These are phyloP conservation scores for Scomber scombrus DNA, from an alignment of 2,113 vertebrate genomes.

Conservation along the genomic window DNA sequence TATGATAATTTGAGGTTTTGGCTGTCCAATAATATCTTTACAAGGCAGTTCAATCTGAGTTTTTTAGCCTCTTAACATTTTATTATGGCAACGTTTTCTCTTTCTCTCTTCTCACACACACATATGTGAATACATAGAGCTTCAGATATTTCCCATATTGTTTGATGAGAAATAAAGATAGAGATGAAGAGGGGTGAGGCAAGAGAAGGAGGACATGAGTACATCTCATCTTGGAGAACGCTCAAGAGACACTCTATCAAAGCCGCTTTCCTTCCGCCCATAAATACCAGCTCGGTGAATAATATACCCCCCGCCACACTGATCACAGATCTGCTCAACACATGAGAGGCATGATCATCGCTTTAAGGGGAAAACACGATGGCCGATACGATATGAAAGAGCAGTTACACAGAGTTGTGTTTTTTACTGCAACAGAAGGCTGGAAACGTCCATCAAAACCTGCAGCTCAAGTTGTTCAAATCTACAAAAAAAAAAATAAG, in stretches of 20 bases:
- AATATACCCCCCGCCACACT: slow-evolving; percentile 44
- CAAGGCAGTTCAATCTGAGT: slow-evolving; percentile 42
- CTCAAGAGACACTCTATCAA: slow-evolving; percentile 71
- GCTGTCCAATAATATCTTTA: slow-evolving; percentile 45
- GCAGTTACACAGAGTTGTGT: background rate
- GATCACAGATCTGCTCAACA: slow-evolving; percentile 77
- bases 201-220: slow-evolving; percentile 71
- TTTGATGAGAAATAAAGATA: slow-evolving; percentile 63
- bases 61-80: slow-evolving; percentile 39
- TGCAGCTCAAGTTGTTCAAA: background rate
- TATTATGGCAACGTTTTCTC: slow-evolving; percentile 31
- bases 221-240: slow-evolving; percentile 69
- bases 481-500: too few relatives aligned
- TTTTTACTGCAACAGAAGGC: slow-evolving; percentile 19
- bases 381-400: slow-evolving; percentile 2
- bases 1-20: background rate
- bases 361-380: slow-evolving; percentile 22
- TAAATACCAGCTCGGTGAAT: slow-evolving; percentile 74
- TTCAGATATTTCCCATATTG: slow-evolving; percentile 34
- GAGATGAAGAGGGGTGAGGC: slow-evolving; percentile 62
- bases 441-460: background rate
- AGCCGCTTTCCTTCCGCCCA: slow-evolving; percentile 72
- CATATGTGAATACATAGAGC: background rate
- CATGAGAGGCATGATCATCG: slow-evolving; percentile 64
- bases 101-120: slow-evolving; percentile 27